Base-by-base conservation (phyloP, 2,888 invertebrate genomes). In the Lasioglossum zephyrum region DNA sequence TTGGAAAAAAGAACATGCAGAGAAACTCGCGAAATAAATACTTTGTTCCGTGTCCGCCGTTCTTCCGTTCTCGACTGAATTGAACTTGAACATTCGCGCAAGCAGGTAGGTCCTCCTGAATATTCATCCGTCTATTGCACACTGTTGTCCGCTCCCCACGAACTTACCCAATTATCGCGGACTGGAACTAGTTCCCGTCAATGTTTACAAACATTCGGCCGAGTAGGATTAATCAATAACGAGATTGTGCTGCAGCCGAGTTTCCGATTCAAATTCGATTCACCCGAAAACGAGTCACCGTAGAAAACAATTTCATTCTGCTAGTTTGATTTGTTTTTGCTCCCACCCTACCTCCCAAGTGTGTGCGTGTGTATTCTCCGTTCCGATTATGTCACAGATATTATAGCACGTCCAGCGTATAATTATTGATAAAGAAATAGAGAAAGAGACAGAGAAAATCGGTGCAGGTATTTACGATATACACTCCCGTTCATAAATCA, bases 191-290 rank as follows among this genome's bases (percentile, higher is more conserved):
- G 26, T 26, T 26, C 5, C 26, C 26, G 60, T 26, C 26, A 13
- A 60, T 60, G 60, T 60, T 60, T 60, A 60, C 60, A 60, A 60
- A 60, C 60, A 60, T 60, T 60, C 16, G 60, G 13, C 26, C 60
- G 60, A 60, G 60, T 60, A 60, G 26, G 31, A 60, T 31, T 18
- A 66, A 66, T 66, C 66, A 66, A 66, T 66, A 66, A 66, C 31
- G 66, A 36, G 8, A 22, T 36, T 60, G n/a, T 26, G 16, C 13
- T 2, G 60, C 26, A 4, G 60, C 60, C 60, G 60, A 60, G 26
- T 26, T 60, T 60, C 26, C 60, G 60, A 60, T 60, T 60, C 60
- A 26, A 60, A 60, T 60, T 60, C 60, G 60, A 60, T 60, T 60
- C 60, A 26, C 60, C 26, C 60, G 60, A 31, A 60, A 60, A 60